Conservation (phyloP, 2,797 vertebrate genomes). For the Etheostoma perlongum region DNA sequence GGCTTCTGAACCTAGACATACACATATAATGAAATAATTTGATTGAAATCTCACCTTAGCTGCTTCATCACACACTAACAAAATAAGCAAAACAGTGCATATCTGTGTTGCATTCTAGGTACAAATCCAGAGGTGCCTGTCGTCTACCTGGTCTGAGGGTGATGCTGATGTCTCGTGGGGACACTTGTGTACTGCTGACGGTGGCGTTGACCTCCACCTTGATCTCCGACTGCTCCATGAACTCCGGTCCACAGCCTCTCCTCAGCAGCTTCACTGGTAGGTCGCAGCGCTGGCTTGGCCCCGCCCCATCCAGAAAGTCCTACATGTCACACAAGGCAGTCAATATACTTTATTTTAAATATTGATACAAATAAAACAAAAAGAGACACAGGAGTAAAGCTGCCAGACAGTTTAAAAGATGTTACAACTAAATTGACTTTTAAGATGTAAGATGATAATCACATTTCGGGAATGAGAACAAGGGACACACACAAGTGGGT, state of each 20-base stretch:
- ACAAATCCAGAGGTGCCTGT: background rate
- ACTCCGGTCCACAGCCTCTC: conserved; percentile 90
- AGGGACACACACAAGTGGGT: conserved; percentile 19
- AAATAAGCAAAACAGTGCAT: background rate
- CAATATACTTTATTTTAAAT: background rate
- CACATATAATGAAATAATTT: background rate
- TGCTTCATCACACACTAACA: background rate
- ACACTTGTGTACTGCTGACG: conserved; percentile 89
- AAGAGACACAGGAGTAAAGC: background rate
- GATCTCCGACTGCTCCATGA: conserved; percentile 88
- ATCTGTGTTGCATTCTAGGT: background rate
- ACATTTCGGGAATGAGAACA: conserved; percentile 4
- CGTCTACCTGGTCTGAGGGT: conserved; percentile 91
- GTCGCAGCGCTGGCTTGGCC: conserved; percentile 90
- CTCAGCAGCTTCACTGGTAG: conserved; percentile 86
- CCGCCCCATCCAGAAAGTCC: conserved; percentile 89
- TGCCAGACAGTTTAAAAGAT: background rate
- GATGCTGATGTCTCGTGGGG: conserved; percentile 88
- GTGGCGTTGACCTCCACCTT: conserved; percentile 86
- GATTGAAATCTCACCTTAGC: background rate
- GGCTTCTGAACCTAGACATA: conserved; percentile 87
- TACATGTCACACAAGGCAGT: conserved; percentile 66
- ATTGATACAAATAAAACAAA: background rate
- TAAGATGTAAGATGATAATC: conserved; percentile 10
- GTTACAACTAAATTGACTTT: conserved; percentile 9